phyloP scores from a whole-genome alignment of 30 jellyfish, hydroid and myxozoan species.

The Rhopilema esculentum region DNA sequence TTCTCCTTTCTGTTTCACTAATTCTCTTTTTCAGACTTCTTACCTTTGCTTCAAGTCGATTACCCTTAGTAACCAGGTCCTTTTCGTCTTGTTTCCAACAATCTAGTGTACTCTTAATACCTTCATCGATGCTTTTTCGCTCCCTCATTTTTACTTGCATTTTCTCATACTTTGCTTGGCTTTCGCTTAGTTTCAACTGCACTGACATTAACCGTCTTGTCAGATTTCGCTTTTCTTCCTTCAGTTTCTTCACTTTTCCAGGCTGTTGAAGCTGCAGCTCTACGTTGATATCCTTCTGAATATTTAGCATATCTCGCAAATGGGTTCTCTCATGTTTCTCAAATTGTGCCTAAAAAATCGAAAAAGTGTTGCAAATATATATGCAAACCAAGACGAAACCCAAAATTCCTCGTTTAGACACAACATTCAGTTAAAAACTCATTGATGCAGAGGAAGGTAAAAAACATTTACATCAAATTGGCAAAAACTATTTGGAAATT shows the following conservation, averaged over 20 bases:
- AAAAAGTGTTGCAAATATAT: not conserved
- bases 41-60: not conserved
- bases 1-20: not conserved
- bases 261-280: not conserved
- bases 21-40: not conserved
- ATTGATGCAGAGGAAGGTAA: no score
- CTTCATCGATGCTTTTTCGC: not conserved
- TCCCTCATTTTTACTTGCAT: not conserved
- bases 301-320: not conserved
- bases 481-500: no score
- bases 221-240: not conserved
- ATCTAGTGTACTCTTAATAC: not conserved
- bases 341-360: not conserved
- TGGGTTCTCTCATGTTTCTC: not conserved
- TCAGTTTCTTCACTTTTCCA: not conserved
- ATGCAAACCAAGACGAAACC: not conserved
- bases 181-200: not conserved
- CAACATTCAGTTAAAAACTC: no score
- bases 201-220: not conserved
- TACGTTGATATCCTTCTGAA: not conserved
- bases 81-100: not conserved
- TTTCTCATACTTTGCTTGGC: not conserved
- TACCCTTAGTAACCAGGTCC: not conserved
- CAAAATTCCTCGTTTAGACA: no score
- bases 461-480: no score